These are phyloP conservation scores for Eilema depressum DNA, from an alignment of 2,888 invertebrate genomes.

Conservation along the genomic window DNA sequence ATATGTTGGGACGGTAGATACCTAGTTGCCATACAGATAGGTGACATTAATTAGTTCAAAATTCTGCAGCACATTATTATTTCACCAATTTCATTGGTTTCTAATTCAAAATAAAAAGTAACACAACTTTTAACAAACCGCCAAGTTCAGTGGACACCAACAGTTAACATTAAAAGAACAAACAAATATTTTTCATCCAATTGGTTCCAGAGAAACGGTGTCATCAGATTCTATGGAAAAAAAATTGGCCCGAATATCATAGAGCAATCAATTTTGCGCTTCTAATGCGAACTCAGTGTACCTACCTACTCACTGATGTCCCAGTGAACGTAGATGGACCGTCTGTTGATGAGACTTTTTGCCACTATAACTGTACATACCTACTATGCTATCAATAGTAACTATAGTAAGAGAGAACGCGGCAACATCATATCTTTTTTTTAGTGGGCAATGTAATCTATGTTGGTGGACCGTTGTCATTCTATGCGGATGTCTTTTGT, in stretches of 20 bases:
- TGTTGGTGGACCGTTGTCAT: not conserved
- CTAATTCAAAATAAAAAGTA: not conserved
- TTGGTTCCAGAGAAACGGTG: slow-evolving; percentile 11
- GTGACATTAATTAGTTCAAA: too few relatives aligned
- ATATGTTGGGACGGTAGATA: too few relatives aligned
- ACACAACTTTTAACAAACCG: not conserved
- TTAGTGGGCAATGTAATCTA: slow-evolving; percentile 4
- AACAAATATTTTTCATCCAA: slow-evolving; percentile 9
- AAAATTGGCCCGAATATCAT: slow-evolving; percentile 22
- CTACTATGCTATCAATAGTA: slow-evolving; percentile 33
- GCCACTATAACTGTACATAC: slow-evolving; percentile 43
- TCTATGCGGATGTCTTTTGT: not conserved
- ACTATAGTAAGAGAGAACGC: slow-evolving; percentile 18
- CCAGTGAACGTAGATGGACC: slow-evolving; percentile 33
- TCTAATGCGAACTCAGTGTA: slow-evolving; percentile 17
- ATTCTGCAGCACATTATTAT: too few relatives aligned
- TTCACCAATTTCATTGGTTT: too few relatives aligned
- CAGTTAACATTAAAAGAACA: not conserved
- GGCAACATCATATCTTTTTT: slow-evolving; percentile 24
- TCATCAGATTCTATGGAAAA: not conserved
- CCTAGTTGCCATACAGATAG: too few relatives aligned
- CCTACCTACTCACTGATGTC: slow-evolving; percentile 19
- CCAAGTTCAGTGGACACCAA: not conserved
- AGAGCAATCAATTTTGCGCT: slow-evolving; percentile 32
- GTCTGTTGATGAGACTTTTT: slow-evolving; percentile 50